These are phyloP conservation scores for Phymastichus coffea DNA, from an alignment of 1,140 invertebrate genomes.

Conservation along the genomic window DNA sequence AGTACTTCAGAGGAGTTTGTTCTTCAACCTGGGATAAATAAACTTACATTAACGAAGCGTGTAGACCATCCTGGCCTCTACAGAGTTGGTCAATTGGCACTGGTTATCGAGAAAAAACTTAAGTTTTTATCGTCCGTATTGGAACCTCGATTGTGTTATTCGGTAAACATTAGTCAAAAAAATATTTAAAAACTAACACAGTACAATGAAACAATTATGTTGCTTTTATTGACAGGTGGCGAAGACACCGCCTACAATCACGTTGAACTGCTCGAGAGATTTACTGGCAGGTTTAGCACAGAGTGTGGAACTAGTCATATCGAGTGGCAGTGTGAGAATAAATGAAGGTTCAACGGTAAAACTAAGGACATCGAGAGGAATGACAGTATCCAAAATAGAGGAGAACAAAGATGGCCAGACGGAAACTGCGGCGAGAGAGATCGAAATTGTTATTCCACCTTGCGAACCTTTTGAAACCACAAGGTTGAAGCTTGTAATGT, in stretches of 20 bases:
- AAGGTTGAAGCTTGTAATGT: conserved; percentile 64
- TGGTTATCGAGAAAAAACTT: conserved; percentile 60
- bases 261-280: conserved; percentile 59
- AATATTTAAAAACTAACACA: background rate
- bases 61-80: conserved; percentile 63
- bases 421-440: conserved; percentile 54
- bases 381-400: conserved; percentile 48
- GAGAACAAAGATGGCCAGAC: conserved; percentile 31
- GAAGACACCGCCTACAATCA: conserved; percentile 58
- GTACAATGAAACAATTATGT: too few relatives aligned
- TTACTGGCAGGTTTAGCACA: conserved; percentile 71
- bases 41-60: conserved; percentile 63
- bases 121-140: conserved; percentile 56
- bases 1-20: conserved; percentile 55
- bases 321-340: conserved; percentile 67
- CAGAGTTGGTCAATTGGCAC: conserved; percentile 62
- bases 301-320: conserved; percentile 66
- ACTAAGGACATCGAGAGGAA: conserved; percentile 61
- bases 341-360: conserved; percentile 57
- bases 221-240: too few relatives aligned
- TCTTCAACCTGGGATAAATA: conserved; percentile 73
- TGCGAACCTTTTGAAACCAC: conserved; percentile 71
- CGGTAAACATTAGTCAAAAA: conserved; percentile 11
- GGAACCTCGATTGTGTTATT: conserved; percentile 54
- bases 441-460: conserved; percentile 64